Evolutionary conservation across 2,113 vertebrate genomes (phyloP).

Genomic region (Galemys pyrenaicus): DNA sequence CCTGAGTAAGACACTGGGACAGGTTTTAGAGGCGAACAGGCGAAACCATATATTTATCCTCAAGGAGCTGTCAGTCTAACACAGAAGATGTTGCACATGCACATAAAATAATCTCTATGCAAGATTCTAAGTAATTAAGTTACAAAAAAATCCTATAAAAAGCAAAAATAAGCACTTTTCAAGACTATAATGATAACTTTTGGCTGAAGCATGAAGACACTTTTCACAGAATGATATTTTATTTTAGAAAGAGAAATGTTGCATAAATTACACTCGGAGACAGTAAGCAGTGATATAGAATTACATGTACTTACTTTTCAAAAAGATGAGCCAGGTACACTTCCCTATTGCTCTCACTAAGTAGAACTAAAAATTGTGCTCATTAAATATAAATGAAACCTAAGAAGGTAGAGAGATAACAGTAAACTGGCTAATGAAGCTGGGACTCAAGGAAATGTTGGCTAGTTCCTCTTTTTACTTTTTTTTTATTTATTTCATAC

Average conservation of each 20-base stretch:
- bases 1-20: background rate
- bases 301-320: background rate
- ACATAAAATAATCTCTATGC: background rate
- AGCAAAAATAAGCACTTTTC: background rate
- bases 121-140: background rate
- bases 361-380: background rate
- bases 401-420: background rate
- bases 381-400: background rate
- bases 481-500: background rate
- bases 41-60: background rate
- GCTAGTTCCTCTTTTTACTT: background rate
- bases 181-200: background rate
- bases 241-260: background rate
- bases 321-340: background rate
- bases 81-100: background rate
- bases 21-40: background rate
- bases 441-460: background rate
- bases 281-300: background rate
- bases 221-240: background rate
- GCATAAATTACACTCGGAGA: background rate
- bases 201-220: background rate
- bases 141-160: background rate
- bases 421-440: background rate
- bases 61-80: background rate
- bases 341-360: background rate